Base-by-base conservation (phyloP, 1,140 invertebrate species). In the Brachionus rubens region DNA sequence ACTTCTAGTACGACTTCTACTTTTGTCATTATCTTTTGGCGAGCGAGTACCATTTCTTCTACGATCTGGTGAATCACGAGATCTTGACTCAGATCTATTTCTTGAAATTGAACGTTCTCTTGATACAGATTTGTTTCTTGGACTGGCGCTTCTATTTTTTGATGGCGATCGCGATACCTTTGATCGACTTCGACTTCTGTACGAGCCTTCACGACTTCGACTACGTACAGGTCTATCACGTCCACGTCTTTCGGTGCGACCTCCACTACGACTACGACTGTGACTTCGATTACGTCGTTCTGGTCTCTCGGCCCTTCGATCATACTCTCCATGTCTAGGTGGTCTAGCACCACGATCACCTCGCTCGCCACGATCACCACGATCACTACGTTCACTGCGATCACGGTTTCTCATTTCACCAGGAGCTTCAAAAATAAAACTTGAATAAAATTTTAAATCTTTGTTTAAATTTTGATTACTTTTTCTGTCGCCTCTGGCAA, bases 401-500 rank as follows among this genome's bases (percentile, higher is more conserved):
- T 33, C 54, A 33, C 54, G 28, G n/a, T 14, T 54, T 75, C 72
- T 75, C 72, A 75, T 75, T 47, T 75, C 72, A 4, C 46, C 46
- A 48, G 46, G 46, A 6, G 46, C 46, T 48, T 16, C 33, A 36
- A 14, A 28, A 28, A 28, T n/a, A 14, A 56, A 56, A 28, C 26
- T n/a, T 26, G 36, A 14, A 26, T 26, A 47, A 30, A 33, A 14
- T 30, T 46, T 26, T 46, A 7, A 7, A 7, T 46, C 14, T 46
- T 7, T 7, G 14, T 26, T 21, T 36, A 19, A 21, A 83, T 7
- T n/a, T n/a, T n/a, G 14, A 82, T 83, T 82, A 87, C 86, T 86
- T 82, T 87, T 87, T 59, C 86, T 78, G 75, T 87, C 86, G 62
- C 87, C 86, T 81, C 86, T 83, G 14, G 86, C 86, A 82, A 87